Percentiles rank a stretch among this genome's conserved stretches.
phyloP scores from a whole-genome alignment of 1,140 invertebrate species.

The Drusus annulatus region DNA sequence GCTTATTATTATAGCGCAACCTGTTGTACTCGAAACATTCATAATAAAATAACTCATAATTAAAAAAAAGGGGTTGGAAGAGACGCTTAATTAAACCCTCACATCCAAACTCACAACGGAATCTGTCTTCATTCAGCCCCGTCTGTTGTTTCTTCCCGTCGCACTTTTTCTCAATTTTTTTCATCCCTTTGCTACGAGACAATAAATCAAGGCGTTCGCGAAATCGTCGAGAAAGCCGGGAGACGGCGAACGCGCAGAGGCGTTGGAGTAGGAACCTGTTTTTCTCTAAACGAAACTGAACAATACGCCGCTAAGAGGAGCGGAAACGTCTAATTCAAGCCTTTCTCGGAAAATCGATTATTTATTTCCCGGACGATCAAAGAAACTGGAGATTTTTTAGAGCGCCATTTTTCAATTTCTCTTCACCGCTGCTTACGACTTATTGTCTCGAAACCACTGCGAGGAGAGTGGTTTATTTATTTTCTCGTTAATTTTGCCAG shows the following conservation, averaged over 20 bases:
- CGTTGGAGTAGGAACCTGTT: slow-evolving; percentile 16
- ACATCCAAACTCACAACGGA: neutral
- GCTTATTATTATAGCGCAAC: no score
- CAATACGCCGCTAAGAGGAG: slow-evolving; percentile 33
- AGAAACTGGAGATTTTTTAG: slow-evolving; percentile 16
- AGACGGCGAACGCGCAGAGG: neutral
- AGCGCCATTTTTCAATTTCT: slow-evolving; percentile 3
- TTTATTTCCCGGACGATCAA: slow-evolving; percentile 40
- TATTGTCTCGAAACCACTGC: neutral
- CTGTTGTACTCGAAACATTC: no score
- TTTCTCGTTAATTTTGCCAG: slow-evolving; percentile 5
- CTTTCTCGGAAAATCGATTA: slow-evolving; percentile 40
- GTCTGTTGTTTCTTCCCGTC: neutral
- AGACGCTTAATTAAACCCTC: no score
- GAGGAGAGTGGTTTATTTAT: neutral
- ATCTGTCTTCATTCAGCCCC: neutral
- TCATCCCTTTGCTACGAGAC: slow-evolving; percentile 20
- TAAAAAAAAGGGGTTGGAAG: no score
- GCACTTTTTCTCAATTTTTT: slow-evolving; percentile 30
- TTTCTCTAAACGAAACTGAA: slow-evolving; percentile 17
- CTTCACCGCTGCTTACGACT: neutral
- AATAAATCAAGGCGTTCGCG: slow-evolving; percentile 22
- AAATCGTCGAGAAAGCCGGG: slow-evolving; percentile 10
- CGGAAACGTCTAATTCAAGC: slow-evolving; percentile 43
- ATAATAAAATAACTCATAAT: no score